phyloP scores from a whole-genome alignment of 2,113 vertebrate genomes.

The Aptenodytes forsteri region DNA sequence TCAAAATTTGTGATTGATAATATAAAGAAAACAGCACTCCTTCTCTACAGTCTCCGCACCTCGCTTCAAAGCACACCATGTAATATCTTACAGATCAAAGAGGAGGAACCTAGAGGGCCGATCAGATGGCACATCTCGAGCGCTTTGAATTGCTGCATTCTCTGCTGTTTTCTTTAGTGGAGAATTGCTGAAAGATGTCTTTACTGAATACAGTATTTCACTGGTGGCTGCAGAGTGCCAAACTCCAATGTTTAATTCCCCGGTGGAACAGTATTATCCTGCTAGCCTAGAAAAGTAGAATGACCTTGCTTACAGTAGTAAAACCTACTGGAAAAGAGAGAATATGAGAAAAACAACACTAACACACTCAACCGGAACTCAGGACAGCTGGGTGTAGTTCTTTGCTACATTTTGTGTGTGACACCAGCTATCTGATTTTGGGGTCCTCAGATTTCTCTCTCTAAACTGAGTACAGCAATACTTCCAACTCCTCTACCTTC shows the following conservation, averaged over 20 bases:
- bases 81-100: background rate
- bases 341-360: background rate
- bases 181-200: background rate
- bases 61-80: background rate
- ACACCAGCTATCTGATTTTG: too few relatives aligned
- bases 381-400: background rate
- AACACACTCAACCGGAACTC: accelerated
- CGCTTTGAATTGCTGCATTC: background rate
- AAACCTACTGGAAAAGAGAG: background rate
- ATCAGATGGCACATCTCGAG: too few relatives aligned
- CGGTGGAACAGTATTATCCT: background rate
- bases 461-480: background rate
- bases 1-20: background rate
- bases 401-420: background rate
- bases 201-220: background rate
- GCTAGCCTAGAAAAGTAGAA: background rate
- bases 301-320: background rate
- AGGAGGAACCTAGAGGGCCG: background rate
- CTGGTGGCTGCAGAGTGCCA: background rate
- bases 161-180: background rate
- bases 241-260: background rate
- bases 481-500: background rate
- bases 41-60: background rate
- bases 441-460: background rate
- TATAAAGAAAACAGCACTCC: background rate